A percentile compares a stretch with the other conserved stretches of the same genome.
Conservation (phyloP, 2,888 invertebrate genomes). For the Napeogenes inachia region DNA sequence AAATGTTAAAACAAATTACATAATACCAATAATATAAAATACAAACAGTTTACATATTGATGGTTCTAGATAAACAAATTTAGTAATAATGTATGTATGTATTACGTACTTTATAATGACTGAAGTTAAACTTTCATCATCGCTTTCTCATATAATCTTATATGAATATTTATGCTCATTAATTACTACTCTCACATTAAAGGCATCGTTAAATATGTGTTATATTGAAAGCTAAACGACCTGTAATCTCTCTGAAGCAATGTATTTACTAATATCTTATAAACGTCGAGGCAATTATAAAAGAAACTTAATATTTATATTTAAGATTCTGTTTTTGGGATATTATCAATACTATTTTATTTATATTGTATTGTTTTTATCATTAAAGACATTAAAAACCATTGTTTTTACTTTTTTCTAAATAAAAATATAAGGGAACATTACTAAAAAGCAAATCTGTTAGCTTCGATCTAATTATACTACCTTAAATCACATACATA, state of each 20-base stretch:
- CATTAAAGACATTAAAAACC: too few relatives aligned
- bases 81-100: not conserved
- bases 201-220: not conserved
- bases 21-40: not conserved
- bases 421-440: not conserved
- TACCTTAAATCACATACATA: conserved; percentile 2
- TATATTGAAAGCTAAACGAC: not conserved
- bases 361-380: too few relatives aligned
- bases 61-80: not conserved
- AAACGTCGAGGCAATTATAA: too few relatives aligned
- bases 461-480: not conserved
- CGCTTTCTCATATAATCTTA: not conserved
- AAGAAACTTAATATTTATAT: too few relatives aligned
- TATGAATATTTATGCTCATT: conserved; percentile 2
- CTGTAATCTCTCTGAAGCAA: too few relatives aligned
- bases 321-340: too few relatives aligned
- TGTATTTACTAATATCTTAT: too few relatives aligned
- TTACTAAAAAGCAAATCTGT: not conserved
- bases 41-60: not conserved
- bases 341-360: too few relatives aligned
- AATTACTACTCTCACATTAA: not conserved
- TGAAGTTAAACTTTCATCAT: not conserved
- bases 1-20: not conserved
- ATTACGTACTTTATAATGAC: not conserved
- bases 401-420: too few relatives aligned